Evolutionary conservation across 1,140 invertebrate genomes (phyloP).

Genomic region (Rhagoletis zephyria): DNA sequence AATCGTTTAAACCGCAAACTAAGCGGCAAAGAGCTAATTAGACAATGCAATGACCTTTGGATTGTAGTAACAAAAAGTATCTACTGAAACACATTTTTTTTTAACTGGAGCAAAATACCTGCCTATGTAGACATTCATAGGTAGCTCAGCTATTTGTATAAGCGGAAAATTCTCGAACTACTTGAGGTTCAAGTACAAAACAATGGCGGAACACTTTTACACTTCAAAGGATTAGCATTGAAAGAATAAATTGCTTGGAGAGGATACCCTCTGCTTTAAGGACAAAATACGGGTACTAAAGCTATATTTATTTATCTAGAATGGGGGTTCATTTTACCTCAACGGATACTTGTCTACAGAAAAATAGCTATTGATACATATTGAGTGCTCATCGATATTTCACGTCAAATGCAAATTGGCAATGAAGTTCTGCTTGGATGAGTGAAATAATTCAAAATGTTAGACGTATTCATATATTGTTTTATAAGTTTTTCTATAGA

Average conservation of each 20-base stretch:
- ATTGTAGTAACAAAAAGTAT: neutral
- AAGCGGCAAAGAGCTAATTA: neutral
- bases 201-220: neutral
- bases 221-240: slow-evolving; percentile 9
- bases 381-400: neutral
- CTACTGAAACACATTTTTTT: neutral
- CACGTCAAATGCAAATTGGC: neutral
- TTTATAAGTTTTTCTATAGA: no score
- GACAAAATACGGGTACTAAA: no score
- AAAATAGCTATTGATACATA: no score
- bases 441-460: neutral
- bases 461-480: no score
- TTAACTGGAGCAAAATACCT: neutral
- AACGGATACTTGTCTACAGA: no score
- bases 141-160: neutral
- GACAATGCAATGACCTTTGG: neutral
- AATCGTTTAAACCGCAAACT: slow-evolving; percentile 30
- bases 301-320: no score
- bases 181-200: neutral
- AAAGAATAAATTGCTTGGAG: neutral
- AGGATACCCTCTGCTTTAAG: no score
- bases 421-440: slow-evolving; percentile 15
- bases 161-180: no score
- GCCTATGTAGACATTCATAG: neutral
- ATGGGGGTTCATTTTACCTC: no score